Conservation (phyloP, 2,797 vertebrate species). For the Pseudochirops cupreus region DNA sequence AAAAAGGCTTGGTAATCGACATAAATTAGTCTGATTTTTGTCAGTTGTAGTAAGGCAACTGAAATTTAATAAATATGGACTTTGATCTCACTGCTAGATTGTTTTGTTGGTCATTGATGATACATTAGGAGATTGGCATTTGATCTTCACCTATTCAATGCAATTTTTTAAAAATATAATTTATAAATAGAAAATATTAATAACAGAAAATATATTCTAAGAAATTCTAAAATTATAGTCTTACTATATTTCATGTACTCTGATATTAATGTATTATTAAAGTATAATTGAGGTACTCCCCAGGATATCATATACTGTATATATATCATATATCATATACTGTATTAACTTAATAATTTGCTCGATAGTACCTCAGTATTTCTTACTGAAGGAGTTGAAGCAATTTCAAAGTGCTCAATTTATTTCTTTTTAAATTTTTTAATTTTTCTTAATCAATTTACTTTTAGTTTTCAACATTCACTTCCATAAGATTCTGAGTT, state of each 20-base stretch:
- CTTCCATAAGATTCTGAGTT: too few relatives aligned
- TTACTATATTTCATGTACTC: conserved; percentile 15
- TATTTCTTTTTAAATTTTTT: neutral
- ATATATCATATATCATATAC: too few relatives aligned
- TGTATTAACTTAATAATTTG: neutral
- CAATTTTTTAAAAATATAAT: conserved; percentile 49
- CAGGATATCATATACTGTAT: neutral
- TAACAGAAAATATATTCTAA: conserved; percentile 54
- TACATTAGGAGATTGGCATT: conserved; percentile 77
- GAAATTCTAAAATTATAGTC: conserved; percentile 55
- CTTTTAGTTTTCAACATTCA: too few relatives aligned
- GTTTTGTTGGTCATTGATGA: conserved; percentile 68
- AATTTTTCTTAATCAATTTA: too few relatives aligned
- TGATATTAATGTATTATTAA: conserved; percentile 9
- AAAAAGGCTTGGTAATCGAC: conserved; percentile 73
- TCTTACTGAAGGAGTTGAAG: conserved; percentile 17
- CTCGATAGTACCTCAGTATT: conserved; percentile 3
- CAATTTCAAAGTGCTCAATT: neutral
- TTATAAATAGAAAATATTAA: conserved; percentile 51
- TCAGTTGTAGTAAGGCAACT: conserved; percentile 76
- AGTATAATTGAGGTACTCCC: conserved; percentile 14
- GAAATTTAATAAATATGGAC: conserved; percentile 79
- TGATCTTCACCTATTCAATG: conserved; percentile 50
- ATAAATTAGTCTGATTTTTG: conserved; percentile 78
- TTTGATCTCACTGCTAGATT: conserved; percentile 62